A percentile compares a stretch with the other conserved stretches of the same genome.
These are phyloP conservation scores for Stomorhina lunata DNA, from an alignment of 2,888 invertebrate species.

Conservation along the genomic window DNA sequence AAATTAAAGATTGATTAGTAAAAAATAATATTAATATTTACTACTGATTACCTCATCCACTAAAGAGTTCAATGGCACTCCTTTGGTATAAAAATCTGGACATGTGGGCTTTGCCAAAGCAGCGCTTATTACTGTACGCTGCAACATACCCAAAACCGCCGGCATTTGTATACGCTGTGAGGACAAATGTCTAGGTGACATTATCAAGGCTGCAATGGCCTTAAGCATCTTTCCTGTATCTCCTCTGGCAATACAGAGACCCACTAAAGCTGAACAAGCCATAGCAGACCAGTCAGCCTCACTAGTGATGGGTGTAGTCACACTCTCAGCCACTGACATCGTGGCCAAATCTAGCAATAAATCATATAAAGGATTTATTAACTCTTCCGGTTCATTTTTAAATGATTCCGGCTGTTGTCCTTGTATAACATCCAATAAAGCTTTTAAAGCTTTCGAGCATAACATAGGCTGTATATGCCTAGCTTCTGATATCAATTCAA, in stretches of 20 bases:
- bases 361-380: conserved; percentile 90
- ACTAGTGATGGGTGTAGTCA: conserved; percentile 70
- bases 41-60: conserved; percentile 83
- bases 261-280: conserved; percentile 94
- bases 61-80: conserved; percentile 89
- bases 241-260: conserved; percentile 94
- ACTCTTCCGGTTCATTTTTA: conserved; percentile 80
- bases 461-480: conserved; percentile 89
- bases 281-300: conserved; percentile 89
- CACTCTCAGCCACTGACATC: conserved; percentile 81
- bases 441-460: conserved; percentile 92
- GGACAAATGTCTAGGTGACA: conserved; percentile 89
- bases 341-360: conserved; percentile 91
- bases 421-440: conserved; percentile 94
- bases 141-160: conserved; percentile 89
- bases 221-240: conserved; percentile 94
- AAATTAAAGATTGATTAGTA: conserved; percentile 1
- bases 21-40: background rate
- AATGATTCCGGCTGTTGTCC: conserved; percentile 80
- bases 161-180: conserved; percentile 92
- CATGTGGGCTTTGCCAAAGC: conserved; percentile 90
- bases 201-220: conserved; percentile 92
- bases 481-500: conserved; percentile 94
- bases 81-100: conserved; percentile 94
- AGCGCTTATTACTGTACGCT: conserved; percentile 93